Evolutionary conservation across 1,140 invertebrate genomes (phyloP), one percentile per base, ranked within the genome.

Genomic region (Sycophaga agraensis): DNA sequence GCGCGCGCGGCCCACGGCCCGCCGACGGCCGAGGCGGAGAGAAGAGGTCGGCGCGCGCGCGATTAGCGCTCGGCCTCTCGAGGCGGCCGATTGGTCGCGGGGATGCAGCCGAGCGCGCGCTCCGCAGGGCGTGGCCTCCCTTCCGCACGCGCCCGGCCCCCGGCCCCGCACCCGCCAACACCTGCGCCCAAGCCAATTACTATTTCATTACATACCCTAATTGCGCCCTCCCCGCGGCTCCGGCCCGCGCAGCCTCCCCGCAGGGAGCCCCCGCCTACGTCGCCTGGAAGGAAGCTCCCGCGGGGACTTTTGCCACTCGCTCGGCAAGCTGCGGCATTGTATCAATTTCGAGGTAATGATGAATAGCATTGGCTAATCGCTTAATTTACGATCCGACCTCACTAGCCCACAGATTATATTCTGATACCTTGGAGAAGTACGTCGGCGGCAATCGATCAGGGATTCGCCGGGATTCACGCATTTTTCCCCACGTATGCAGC

Each of bases 141-240:
- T 31, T 31, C 11, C 11, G 5, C 28, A 31, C 11, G 11, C 28
- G 28, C 28, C 11, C 28, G 4, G 4, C 11, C 28, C 11, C 28
- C 28, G 28, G 4, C 28, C 11, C 28, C 5, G 28, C 28, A 6
- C 5, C n/a, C n/a, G n/a, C n/a, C n/a, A n/a, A n/a, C n/a, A n/a
- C n/a, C n/a, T n/a, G n/a, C n/a, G n/a, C 66, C 71, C 70, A 68
- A 3, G n/a, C 73, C 75, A 74, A 78, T 77, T 76, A 79, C 73
- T 77, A 77, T 77, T 78, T 77, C 73, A 78, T 78, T 78, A 72
- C n/a, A n/a, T n/a, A n/a, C 66, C 64, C 64, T 69, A 72, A 73
- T 71, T 70, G 46, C 31, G 66, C 67, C 68, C 66, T 69, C 65
- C 60, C 26, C n/a, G n/a, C n/a, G n/a, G n/a, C n/a, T n/a, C n/a